Evolutionary conservation across 2,113 vertebrate genomes (phyloP).

Genomic region (Mirza zaza): DNA sequence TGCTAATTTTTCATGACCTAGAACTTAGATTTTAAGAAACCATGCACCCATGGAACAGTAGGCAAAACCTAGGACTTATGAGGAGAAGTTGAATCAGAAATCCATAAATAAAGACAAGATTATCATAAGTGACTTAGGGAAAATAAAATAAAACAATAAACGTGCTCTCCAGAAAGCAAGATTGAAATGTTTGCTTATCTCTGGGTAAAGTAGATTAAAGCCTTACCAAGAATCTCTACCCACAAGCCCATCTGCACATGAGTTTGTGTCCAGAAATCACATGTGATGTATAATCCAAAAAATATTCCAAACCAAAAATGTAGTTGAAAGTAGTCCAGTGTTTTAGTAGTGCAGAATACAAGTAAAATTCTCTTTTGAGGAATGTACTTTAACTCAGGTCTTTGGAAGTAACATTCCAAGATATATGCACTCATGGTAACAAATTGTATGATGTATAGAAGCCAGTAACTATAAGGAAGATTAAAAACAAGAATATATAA

Average conservation of each 20-base stretch:
- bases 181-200: not conserved
- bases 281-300: not conserved
- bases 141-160: slow-evolving; percentile 1
- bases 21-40: not conserved
- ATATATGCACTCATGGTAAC: not conserved
- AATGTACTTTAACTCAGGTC: not conserved
- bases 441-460: not conserved
- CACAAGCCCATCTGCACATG: not conserved
- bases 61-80: not conserved
- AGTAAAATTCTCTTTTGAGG: not conserved
- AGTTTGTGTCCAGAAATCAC: not conserved
- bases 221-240: not conserved
- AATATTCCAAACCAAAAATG: not conserved
- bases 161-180: not conserved
- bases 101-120: not conserved
- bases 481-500: not conserved
- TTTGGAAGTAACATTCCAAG: not conserved
- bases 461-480: not conserved
- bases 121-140: not conserved
- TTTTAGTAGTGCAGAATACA: not conserved
- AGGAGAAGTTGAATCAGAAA: not conserved
- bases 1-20: not conserved
- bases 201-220: not conserved
- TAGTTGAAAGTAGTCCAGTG: not conserved
- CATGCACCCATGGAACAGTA: not conserved